A percentile compares a stretch with the other conserved stretches of the same genome.
phyloP scores from a whole-genome alignment of 2,888 invertebrate genomes.

The Torymus texanus region DNA sequence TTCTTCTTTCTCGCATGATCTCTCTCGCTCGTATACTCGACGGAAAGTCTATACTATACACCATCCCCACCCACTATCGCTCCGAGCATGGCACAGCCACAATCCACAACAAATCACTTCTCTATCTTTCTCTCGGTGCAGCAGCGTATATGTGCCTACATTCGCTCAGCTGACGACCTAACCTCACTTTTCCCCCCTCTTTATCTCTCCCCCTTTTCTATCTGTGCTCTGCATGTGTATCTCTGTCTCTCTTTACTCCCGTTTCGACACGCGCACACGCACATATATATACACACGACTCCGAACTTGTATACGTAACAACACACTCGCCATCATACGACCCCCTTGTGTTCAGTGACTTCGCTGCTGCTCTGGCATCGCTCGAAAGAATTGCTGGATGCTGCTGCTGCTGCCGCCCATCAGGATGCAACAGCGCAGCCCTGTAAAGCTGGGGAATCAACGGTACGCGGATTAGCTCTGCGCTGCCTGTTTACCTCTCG shows the following conservation, averaged over 20 bases:
- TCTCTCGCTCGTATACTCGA: background rate
- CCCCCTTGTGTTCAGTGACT: too few species aligned
- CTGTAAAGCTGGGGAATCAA: background rate
- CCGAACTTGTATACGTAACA: too few species aligned
- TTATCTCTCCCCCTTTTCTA: background rate
- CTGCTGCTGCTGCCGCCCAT: constrained; percentile 7
- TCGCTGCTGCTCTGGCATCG: too few species aligned
- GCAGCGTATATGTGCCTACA: constrained; percentile 32
- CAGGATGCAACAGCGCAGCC: constrained; percentile 18
- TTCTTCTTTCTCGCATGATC: background rate
- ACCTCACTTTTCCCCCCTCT: constrained; percentile 40
- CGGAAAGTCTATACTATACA: too few species aligned
- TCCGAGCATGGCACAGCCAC: background rate
- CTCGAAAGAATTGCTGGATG: background rate
- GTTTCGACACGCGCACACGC: background rate
- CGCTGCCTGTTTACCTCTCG: background rate
- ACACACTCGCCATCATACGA: too few species aligned
- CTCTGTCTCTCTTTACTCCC: background rate
- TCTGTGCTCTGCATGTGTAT: background rate
- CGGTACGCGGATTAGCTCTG: background rate
- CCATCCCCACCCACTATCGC: background rate
- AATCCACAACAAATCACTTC: background rate
- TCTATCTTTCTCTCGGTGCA: constrained; percentile 24
- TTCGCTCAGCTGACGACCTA: constrained; percentile 41
- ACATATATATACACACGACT: background rate